A percentile compares a stretch with the other conserved stretches of the same genome.
These are phyloP conservation scores for Iphiclides podalirius DNA, from an alignment of 2,888 invertebrate genomes.

Conservation along the genomic window DNA sequence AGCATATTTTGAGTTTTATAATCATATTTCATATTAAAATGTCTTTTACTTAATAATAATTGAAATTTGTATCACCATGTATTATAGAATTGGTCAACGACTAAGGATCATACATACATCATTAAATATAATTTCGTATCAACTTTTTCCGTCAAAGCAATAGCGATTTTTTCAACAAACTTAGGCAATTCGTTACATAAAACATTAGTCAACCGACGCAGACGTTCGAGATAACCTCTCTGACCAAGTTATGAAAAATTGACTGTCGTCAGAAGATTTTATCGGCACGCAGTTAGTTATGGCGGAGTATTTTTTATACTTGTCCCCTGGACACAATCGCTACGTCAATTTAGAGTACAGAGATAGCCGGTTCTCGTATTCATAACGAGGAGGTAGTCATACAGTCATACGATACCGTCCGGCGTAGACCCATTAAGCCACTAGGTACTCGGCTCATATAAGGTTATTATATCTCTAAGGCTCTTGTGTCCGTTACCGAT, in stretches of 20 bases:
- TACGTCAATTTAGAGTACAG: constrained; percentile 9
- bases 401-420: constrained; percentile 8
- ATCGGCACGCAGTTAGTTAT: constrained; percentile 1
- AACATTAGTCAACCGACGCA: constrained; percentile 18
- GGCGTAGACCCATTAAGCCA: constrained; percentile 14
- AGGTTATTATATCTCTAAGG: constrained; percentile 19
- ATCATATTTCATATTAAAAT: too few relatives aligned
- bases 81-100: too few relatives aligned
- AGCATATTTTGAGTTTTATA: too few relatives aligned
- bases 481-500: constrained; percentile 23
- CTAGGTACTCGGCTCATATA: constrained; percentile 11
- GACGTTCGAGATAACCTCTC: constrained; percentile 16
- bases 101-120: too few relatives aligned
- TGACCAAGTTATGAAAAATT: constrained; percentile 21
- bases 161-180: constrained; percentile 16
- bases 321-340: constrained; percentile 4
- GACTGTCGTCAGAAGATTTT: constrained; percentile 16
- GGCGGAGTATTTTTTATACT: constrained; percentile 4
- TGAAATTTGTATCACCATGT: too few relatives aligned
- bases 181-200: constrained; percentile 23
- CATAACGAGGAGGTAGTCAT: constrained; percentile 6
- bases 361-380: constrained; percentile 3
- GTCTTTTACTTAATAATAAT: too few relatives aligned
- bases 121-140: neutral
- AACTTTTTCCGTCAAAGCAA: neutral